These are phyloP conservation scores for Psittacula cyanocephala DNA, from an alignment of 2,113 vertebrate species.

Conservation along the genomic window DNA sequence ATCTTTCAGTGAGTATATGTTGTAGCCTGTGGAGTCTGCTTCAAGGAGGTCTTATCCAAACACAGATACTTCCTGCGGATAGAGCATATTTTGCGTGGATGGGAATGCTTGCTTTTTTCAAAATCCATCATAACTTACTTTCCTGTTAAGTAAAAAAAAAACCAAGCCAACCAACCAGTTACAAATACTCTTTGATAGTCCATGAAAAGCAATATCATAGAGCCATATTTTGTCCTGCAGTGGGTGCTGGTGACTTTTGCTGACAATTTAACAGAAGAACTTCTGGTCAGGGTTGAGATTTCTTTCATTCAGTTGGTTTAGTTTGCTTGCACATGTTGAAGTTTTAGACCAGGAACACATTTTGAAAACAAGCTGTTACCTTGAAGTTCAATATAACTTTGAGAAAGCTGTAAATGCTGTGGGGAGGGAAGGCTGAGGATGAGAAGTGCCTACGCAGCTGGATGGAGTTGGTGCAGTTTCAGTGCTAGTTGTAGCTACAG, in stretches of 20 bases:
- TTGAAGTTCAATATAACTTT: neutral
- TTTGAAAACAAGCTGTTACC: neutral
- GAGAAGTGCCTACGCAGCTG: neutral
- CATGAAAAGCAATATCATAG: neutral
- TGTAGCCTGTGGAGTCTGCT: neutral
- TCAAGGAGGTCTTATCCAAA: neutral
- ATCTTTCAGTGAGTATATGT: fast-evolving
- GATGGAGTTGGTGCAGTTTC: neutral
- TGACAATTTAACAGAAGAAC: neutral
- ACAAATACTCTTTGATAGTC: neutral
- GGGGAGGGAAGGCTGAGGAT: neutral
- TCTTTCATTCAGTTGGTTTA: neutral
- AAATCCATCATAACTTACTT: neutral
- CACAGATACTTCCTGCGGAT: neutral
- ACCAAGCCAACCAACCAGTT: neutral
- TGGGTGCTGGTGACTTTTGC: neutral
- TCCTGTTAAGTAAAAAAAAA: neutral
- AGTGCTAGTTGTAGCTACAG: neutral
- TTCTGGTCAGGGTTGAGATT: neutral
- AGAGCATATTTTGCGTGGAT: neutral
- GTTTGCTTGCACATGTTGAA: neutral
- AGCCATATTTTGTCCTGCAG: neutral
- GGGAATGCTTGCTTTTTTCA: neutral
- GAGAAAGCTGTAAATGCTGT: neutral
- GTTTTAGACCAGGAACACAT: neutral